Evolutionary conservation across 2,113 vertebrate species (phyloP), one percentile per base, ranked within the genome.

Genomic region (Cheilinus undulatus): DNA sequence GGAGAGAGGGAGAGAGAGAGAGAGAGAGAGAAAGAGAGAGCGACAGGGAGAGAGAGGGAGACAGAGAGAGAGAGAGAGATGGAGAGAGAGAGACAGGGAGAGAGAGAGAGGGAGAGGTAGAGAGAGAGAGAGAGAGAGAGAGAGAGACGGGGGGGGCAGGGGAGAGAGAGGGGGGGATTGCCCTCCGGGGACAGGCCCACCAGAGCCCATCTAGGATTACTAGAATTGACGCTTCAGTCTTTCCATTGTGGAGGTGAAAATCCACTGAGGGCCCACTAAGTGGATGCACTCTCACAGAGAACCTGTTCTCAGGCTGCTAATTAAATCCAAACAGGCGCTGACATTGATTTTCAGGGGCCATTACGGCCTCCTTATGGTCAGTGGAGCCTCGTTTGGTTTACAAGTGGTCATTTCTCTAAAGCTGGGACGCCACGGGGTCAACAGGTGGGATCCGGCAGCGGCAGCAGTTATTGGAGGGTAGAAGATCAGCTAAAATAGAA

Each of bases 141-240:
- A n/a, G n/a, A n/a, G n/a, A n/a, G n/a, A n/a, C n/a, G n/a, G n/a
- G n/a, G n/a, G n/a, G n/a, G n/a, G n/a, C n/a, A n/a, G 19, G 40
- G 19, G 17, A 42, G 40, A 40, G 38, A 30, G 28, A 32, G 42
- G 46, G 62, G 80, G 82, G n/a, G 78, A 84, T 70, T 72, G 83
- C 88, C 88, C 93, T 78, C 85, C 14, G 57, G 91, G 91, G 91
- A 91, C 81, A 74, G 83, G 67, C 75, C 79, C 80, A 65, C 85
- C 68, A 89, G 85, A 77, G 81, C 80, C 69, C 82, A 88, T 92
- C 92, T 93, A 88, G 89, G 89, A 91, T 94, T 93, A 94, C 91
- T 66, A 89, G 82, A 91, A 91, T 85, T 86, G 89, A 79, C 58
- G 73, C 72, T 90, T 87, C 80, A 86, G 87, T 90, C 89, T 90